phyloP scores from a whole-genome alignment of 2,888 invertebrate genomes.

The Cheilosia vulpina region DNA sequence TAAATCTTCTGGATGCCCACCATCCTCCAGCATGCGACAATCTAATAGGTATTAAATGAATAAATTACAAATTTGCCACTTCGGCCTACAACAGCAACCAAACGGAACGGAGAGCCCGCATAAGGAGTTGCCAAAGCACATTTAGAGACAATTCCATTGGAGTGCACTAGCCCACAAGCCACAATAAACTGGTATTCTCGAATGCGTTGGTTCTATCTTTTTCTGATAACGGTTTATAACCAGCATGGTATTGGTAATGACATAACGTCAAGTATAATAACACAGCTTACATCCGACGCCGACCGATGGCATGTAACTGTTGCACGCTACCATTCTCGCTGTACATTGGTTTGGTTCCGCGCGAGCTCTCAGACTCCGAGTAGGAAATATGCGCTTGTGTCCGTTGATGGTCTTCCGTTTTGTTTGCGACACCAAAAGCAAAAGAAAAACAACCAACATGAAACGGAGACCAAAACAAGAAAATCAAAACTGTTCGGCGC shows the following conservation, averaged over 20 bases:
- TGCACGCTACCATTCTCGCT: conserved; percentile 59
- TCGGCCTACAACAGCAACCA: neutral
- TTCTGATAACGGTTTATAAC: conserved; percentile 56
- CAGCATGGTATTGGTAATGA: conserved; percentile 58
- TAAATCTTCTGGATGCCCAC: neutral
- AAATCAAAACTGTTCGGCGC: neutral
- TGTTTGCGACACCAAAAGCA: conserved; percentile 19
- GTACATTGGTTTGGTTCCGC: conserved; percentile 18
- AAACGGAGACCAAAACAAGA: conserved; percentile 44
- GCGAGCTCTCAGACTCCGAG: neutral
- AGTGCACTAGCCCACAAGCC: neutral
- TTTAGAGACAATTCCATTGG: conserved; percentile 17
- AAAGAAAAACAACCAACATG: neutral
- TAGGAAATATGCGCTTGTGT: neutral
- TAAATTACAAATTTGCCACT: conserved; percentile 4
- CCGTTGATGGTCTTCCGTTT: conserved; percentile 41
- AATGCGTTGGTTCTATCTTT: conserved; percentile 34
- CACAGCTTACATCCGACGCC: conserved; percentile 44
- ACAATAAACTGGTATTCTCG: conserved; percentile 43
- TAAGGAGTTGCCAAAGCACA: conserved; percentile 22
- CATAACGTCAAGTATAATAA: conserved; percentile 69
- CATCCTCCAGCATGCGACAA: neutral
- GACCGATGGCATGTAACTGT: conserved; percentile 63
- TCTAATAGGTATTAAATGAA: neutral
- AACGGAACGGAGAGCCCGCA: conserved; percentile 4